Evolutionary conservation across 1,140 invertebrate species (phyloP).

Genomic region (Globodera ellingtonae): DNA sequence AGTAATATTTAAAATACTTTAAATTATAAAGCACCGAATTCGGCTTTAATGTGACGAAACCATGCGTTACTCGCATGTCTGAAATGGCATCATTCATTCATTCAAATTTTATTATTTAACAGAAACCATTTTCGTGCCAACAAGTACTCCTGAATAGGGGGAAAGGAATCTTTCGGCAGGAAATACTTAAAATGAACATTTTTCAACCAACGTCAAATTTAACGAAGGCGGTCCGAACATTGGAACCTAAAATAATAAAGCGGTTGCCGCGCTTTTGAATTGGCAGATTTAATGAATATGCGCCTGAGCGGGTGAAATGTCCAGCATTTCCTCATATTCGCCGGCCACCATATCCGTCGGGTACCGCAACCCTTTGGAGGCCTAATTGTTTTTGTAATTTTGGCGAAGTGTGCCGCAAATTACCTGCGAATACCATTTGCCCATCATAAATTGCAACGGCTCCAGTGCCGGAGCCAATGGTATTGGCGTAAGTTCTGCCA

Average conservation of each 20-base stretch:
- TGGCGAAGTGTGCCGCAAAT: neutral
- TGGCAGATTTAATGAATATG: too few relatives aligned
- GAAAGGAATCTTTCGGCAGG: neutral
- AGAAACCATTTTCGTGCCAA: constrained; percentile 25
- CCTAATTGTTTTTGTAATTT: constrained; percentile 15
- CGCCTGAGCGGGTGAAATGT: constrained; percentile 58
- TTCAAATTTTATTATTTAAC: neutral
- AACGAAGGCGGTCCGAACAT: constrained; percentile 65
- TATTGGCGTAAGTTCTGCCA: constrained; percentile 56
- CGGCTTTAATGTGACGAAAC: constrained; percentile 62
- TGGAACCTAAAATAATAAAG: constrained; percentile 44
- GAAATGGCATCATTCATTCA: constrained; percentile 43
- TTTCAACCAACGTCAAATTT: constrained; percentile 55
- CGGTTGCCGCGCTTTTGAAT: neutral
- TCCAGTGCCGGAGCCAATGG: constrained; percentile 62
- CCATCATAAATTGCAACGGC: constrained; percentile 64
- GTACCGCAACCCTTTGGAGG: constrained; percentile 57
- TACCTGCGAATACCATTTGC: constrained; percentile 62
- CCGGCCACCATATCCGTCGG: constrained; percentile 60
- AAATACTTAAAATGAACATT: neutral
- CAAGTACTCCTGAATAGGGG: constrained; percentile 18
- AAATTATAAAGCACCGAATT: constrained; percentile 45
- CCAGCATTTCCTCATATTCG: constrained; percentile 64
- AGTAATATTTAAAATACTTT: neutral
- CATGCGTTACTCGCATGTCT: constrained; percentile 57